Evolutionary conservation across 2,797 vertebrate genomes (phyloP), one percentile per base, ranked within the genome.

Genomic region (Chrosomus eos): DNA sequence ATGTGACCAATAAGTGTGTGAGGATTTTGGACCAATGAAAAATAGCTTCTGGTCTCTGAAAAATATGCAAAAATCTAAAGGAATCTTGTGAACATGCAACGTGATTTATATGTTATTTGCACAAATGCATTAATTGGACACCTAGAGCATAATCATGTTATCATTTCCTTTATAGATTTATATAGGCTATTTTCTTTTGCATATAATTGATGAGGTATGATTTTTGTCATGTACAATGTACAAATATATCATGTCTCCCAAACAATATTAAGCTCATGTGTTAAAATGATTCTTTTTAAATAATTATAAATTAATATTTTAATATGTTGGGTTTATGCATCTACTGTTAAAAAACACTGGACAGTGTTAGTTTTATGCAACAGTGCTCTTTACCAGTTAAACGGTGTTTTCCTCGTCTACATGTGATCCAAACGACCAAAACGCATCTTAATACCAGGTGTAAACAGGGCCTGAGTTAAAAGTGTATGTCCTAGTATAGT

Each of bases 1-100:
- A 81, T 67, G 62, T 81, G 33, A 55, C 60, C 70, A 68, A 14
- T 84, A 75, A 82, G 31, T 51, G 9, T 53, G 58, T 36, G 43
- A 19, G 86, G 88, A 80, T 76, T 76, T 83, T 53, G 31, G 45
- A 45, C 31, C 16, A 55, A 75, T 66, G 60, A 64, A 66, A 64
- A 75, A 83, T 23, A 19, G 62, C 16, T 48, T 73, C 55, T 48
- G 70, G 58, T 64, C 76, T 31, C n/a, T 53, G 45, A n/a, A 33
- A 67, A 51, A 80, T 13, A 67, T 68, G 67, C 62, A 51, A 79
- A 64, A 62, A n/a, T 8, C 33, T 66, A 8, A 33, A 48, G 40
- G 26, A 66, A 80, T 28, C 0, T 45, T 9, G 43, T 31, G 19
- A 19, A 48, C 13, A n/a, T 75, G 11, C 26, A 72, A 26, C 0